These are phyloP conservation scores for Fragum whitleyi DNA, from an alignment of 2,888 invertebrate species.

Conservation along the genomic window DNA sequence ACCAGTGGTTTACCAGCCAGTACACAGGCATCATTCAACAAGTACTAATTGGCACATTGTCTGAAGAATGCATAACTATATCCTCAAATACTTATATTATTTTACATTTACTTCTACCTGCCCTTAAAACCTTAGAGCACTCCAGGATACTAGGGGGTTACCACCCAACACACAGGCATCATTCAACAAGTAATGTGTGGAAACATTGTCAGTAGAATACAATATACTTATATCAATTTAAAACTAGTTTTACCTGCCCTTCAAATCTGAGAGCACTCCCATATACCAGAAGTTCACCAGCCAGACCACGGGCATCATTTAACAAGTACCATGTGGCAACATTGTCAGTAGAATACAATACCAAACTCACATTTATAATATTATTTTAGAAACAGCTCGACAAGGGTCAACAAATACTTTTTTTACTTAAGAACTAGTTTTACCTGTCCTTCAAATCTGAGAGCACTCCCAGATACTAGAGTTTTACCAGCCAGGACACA, in stretches of 20 bases:
- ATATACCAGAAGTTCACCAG: constrained; percentile 94
- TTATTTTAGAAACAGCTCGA: too few relatives aligned
- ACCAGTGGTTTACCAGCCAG: constrained; percentile 93
- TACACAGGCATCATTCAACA: constrained; percentile 97
- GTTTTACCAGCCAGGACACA: constrained; percentile 93
- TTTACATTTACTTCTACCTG: constrained; percentile 89
- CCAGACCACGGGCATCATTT: constrained; percentile 96
- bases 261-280: constrained; percentile 98
- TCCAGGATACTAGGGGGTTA: constrained; percentile 96
- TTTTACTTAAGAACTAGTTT: too few relatives aligned
- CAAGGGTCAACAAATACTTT: too few relatives aligned
- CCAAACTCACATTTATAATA: too few relatives aligned
- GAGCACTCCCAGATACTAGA: constrained; percentile 97
- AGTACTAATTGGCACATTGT: constrained; percentile 97
- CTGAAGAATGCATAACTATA: constrained; percentile 92
- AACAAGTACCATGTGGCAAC: constrained; percentile 96
- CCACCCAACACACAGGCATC: constrained; percentile 94
- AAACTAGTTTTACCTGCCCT: constrained; percentile 91
- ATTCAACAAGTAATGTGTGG: constrained; percentile 97
- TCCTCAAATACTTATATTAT: too few relatives aligned
- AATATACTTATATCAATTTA: too few relatives aligned
- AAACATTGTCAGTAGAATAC: too few relatives aligned
- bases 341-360: constrained; percentile 97
- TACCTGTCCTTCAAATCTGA: too few relatives aligned
- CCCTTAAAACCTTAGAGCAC: too few relatives aligned